These are phyloP conservation scores for Carlito syrichta DNA, from an alignment of 2,113 vertebrate species.

Conservation along the genomic window DNA sequence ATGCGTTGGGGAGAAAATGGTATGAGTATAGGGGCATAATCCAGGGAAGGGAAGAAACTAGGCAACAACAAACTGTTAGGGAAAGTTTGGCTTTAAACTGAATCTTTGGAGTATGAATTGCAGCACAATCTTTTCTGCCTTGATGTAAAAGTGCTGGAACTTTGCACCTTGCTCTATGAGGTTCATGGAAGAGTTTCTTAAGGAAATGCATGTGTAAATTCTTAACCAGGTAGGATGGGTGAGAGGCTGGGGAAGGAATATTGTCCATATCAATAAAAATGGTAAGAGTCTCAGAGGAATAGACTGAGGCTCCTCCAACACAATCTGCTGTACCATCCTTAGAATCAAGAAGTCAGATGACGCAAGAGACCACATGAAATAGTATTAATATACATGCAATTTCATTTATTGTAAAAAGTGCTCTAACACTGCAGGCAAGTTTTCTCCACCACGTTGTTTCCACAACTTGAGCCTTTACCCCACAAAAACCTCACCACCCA, in stretches of 20 bases:
- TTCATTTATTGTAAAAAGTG: background rate
- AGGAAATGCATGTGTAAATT: background rate
- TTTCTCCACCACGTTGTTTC: background rate
- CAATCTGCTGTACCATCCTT: background rate
- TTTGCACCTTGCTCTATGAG: background rate
- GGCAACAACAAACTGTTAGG: background rate
- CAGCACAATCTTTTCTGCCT: background rate
- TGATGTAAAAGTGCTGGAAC: background rate
- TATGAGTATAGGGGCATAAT: background rate
- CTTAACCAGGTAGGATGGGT: background rate
- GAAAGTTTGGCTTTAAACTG: background rate
- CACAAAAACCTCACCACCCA: background rate
- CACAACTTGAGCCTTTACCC: background rate
- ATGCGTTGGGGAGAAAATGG: background rate
- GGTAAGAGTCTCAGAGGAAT: background rate
- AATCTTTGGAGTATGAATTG: background rate
- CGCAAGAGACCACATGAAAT: background rate
- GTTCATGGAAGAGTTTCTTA: background rate
- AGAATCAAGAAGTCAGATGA: background rate
- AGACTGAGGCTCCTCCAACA: background rate
- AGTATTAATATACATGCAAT: background rate
- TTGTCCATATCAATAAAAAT: background rate
- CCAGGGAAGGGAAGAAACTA: background rate
- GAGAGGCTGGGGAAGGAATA: rapidly evolving
- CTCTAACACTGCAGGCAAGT: background rate